Evolutionary conservation across 2,888 invertebrate genomes (phyloP).

Genomic region (Campaea margaritaria): DNA sequence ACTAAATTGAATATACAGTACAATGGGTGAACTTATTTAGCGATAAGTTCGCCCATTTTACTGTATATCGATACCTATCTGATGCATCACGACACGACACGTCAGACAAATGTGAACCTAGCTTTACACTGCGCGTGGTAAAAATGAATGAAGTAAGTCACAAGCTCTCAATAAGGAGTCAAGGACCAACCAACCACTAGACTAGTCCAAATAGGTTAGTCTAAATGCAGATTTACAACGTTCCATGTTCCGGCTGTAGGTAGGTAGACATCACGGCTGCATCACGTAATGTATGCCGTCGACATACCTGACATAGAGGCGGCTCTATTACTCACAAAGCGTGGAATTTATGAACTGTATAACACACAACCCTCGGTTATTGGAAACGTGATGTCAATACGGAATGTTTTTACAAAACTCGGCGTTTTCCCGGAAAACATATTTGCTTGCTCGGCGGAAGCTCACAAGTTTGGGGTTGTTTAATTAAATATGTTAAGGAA

Average conservation of each 20-base stretch:
- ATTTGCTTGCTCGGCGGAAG: slow-evolving; percentile 6
- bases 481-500: slow-evolving; percentile 5
- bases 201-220: slow-evolving; percentile 26
- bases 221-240: slow-evolving; percentile 26
- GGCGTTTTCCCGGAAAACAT: slow-evolving; percentile 18
- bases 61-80: too few relatives aligned
- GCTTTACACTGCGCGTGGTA: too few relatives aligned
- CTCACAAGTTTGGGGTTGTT: slow-evolving; percentile 3
- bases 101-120: too few relatives aligned
- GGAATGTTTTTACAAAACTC: slow-evolving; percentile 51
- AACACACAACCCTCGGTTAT: slow-evolving; percentile 73
- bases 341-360: slow-evolving; percentile 77
- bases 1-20: too few relatives aligned
- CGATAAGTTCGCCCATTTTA: too few relatives aligned
- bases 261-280: slow-evolving; percentile 53
- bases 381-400: slow-evolving; percentile 78
- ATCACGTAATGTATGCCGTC: slow-evolving; percentile 73
- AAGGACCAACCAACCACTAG: neutral
- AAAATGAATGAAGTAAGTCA: too few relatives aligned
- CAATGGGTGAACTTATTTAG: too few relatives aligned
- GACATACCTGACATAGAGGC: slow-evolving; percentile 68
- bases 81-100: too few relatives aligned
- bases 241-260: slow-evolving; percentile 5
- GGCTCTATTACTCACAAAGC: slow-evolving; percentile 73
- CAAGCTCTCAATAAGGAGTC: too few relatives aligned